Conservation (phyloP, 2,888 invertebrate genomes). For the Cepaea hortensis region DNA sequence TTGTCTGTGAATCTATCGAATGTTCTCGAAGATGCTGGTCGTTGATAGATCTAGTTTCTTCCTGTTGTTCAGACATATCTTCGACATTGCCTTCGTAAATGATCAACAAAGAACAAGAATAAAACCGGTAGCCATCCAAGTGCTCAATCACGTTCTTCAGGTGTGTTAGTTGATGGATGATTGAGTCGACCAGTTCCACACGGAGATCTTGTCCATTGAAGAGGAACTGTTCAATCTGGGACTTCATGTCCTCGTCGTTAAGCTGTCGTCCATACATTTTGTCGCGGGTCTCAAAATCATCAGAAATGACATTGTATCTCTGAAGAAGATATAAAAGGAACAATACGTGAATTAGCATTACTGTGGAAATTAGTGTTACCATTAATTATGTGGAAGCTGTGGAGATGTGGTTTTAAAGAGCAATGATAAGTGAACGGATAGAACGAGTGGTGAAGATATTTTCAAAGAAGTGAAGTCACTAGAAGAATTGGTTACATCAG, state of each 20-base stretch:
- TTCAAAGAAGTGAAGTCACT: too few species aligned
- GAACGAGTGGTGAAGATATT: too few species aligned
- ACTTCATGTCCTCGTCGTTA: constrained; percentile 77
- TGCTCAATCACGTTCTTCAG: constrained; percentile 75
- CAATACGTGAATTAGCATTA: neutral
- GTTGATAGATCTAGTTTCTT: neutral
- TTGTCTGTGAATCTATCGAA: neutral
- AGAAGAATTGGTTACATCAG: too few species aligned
- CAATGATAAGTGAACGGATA: too few species aligned
- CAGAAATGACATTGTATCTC: constrained; percentile 78
- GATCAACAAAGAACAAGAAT: constrained; percentile 79
- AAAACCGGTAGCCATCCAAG: constrained; percentile 79
- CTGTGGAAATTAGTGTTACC: too few species aligned
- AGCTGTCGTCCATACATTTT: constrained; percentile 79
- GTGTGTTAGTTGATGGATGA: constrained; percentile 76
- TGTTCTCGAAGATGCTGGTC: neutral
- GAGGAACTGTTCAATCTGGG: constrained; percentile 78
- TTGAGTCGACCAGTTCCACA: constrained; percentile 75
- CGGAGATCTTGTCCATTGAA: constrained; percentile 77
- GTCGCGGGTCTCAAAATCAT: constrained; percentile 78
- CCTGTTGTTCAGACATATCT: neutral
- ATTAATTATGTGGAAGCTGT: too few species aligned
- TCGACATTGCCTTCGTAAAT: constrained; percentile 78
- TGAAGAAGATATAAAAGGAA: constrained; percentile 59
- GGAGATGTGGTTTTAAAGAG: too few species aligned